A percentile compares a stretch with the other conserved stretches of the same genome.
phyloP scores from a whole-genome alignment of 2,113 vertebrate genomes.

The Scopus umbretta region DNA sequence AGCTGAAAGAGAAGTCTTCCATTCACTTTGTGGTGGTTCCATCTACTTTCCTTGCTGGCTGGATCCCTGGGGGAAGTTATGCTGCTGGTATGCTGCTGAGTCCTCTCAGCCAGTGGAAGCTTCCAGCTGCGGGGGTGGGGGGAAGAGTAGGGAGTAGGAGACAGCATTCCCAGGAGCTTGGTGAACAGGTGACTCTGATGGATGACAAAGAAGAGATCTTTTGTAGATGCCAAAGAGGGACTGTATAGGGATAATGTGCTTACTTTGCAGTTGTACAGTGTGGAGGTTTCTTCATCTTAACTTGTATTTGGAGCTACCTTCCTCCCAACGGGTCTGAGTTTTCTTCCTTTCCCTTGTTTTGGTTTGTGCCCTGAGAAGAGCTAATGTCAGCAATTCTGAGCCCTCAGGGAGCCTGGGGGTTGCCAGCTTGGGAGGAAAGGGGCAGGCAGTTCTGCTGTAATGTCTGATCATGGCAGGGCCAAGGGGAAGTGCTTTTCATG shows the following conservation, averaged over 20 bases:
- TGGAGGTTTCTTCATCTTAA: neutral
- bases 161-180: neutral
- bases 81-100: neutral
- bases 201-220: neutral
- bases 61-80: neutral
- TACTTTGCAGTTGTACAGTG: neutral
- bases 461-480: neutral
- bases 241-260: neutral
- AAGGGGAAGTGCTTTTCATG: neutral
- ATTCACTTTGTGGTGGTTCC: neutral
- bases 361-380: neutral
- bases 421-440: accelerated
- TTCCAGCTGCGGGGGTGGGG: neutral
- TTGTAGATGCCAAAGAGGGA: neutral
- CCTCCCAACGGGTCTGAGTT: accelerated
- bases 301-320: neutral
- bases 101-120: neutral
- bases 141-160: neutral
- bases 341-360: neutral
- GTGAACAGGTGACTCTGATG: neutral
- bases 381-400: neutral
- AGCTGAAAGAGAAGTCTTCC: neutral
- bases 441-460: neutral
- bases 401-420: neutral
- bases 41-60: neutral